These are phyloP conservation scores for Tinamus major DNA, from an alignment of 2,797 vertebrate species.

Conservation along the genomic window DNA sequence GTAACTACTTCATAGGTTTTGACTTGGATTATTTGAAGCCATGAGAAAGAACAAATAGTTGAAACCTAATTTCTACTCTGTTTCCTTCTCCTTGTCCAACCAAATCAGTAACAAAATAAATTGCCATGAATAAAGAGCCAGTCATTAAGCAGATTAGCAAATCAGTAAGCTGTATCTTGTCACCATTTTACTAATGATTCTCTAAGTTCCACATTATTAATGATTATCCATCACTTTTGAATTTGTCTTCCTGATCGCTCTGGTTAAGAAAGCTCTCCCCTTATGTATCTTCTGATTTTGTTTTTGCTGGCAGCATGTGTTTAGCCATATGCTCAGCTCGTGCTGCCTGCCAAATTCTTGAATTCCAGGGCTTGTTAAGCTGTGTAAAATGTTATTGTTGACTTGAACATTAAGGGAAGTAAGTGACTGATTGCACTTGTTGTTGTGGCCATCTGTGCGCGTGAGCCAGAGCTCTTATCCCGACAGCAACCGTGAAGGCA, in stretches of 20 bases:
- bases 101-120: slow-evolving; percentile 54
- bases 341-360: slow-evolving; percentile 68
- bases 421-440: slow-evolving; percentile 69
- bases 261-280: slow-evolving; percentile 27
- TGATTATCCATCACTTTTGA: slow-evolving; percentile 28
- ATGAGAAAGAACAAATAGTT: background rate
- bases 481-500: background rate
- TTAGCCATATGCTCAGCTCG: slow-evolving; percentile 73
- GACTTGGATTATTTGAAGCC: slow-evolving; percentile 28
- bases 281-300: slow-evolving; percentile 63
- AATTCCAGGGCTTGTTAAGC: slow-evolving; percentile 68
- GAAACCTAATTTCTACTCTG: slow-evolving; percentile 36
- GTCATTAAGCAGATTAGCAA: background rate
- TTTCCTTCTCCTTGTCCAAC: slow-evolving; percentile 18
- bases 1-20: slow-evolving; percentile 45
- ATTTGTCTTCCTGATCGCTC: slow-evolving; percentile 27
- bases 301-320: slow-evolving; percentile 71
- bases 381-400: slow-evolving; percentile 73
- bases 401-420: slow-evolving; percentile 71
- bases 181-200: slow-evolving; percentile 30
- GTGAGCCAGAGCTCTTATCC: slow-evolving; percentile 25
- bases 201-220: slow-evolving; percentile 50
- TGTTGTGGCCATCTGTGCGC: slow-evolving; percentile 68
- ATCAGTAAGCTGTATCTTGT: slow-evolving; percentile 29
- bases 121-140: background rate